phyloP scores from a whole-genome alignment of 2,113 vertebrate species.

The Parus major region DNA sequence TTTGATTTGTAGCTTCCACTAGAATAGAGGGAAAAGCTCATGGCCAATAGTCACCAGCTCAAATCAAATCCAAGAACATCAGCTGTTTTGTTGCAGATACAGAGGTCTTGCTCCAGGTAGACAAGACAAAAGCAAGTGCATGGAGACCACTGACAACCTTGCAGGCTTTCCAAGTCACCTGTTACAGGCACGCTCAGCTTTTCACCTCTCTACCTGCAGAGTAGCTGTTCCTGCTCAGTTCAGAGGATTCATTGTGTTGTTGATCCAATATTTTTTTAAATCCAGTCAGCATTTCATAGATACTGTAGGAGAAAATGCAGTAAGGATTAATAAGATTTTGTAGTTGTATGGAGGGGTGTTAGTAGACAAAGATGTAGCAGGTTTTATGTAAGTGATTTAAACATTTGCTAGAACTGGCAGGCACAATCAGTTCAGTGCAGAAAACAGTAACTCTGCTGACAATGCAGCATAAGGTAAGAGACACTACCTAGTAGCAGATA shows the following conservation, averaged over 20 bases:
- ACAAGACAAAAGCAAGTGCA: not conserved
- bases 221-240: not conserved
- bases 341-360: not conserved
- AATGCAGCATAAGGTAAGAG: not conserved
- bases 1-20: not conserved
- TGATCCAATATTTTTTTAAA: not conserved
- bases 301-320: not conserved
- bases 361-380: not conserved
- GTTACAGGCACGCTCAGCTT: not conserved
- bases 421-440: not conserved
- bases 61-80: not conserved
- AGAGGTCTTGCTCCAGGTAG: not conserved
- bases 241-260: not conserved
- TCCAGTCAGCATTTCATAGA: not conserved
- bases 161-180: not conserved
- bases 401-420: not conserved
- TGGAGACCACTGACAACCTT: not conserved
- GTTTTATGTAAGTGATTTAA: not conserved
- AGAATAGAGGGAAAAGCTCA: not conserved
- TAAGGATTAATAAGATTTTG: not conserved
- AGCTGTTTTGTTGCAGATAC: not conserved
- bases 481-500: not conserved
- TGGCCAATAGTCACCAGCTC: not conserved
- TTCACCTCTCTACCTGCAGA: not conserved
- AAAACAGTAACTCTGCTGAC: not conserved